Evolutionary conservation across 1,140 invertebrate genomes (phyloP).

Genomic region (Chymomyza costata): DNA sequence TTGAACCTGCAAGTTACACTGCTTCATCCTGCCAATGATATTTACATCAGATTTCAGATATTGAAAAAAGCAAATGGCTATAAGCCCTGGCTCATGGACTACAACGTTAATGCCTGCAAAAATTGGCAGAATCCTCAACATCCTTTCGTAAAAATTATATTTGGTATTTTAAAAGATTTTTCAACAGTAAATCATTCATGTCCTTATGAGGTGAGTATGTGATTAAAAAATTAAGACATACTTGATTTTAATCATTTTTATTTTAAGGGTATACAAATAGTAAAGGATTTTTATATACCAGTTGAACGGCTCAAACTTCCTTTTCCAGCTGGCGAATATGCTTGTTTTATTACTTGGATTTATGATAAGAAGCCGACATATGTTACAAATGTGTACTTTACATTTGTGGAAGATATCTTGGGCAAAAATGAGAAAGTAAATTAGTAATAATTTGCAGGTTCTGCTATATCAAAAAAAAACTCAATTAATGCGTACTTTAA

Average conservation of each 20-base stretch:
- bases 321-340: constrained; percentile 1
- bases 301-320: background rate
- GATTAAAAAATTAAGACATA: background rate
- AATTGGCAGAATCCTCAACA: background rate
- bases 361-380: constrained; percentile 1
- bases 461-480: too few relatives aligned
- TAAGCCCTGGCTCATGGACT: constrained; percentile 1
- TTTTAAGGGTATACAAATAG: background rate
- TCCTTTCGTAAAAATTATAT: background rate
- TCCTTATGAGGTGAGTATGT: constrained; percentile 15
- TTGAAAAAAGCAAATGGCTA: constrained; percentile 7
- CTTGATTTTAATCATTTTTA: background rate
- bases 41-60: constrained; percentile 7
- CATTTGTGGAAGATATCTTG: constrained; percentile 2
- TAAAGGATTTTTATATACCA: constrained; percentile 5
- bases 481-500: too few relatives aligned
- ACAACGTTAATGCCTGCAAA: background rate
- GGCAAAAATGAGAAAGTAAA: too few relatives aligned
- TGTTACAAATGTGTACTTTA: constrained; percentile 10
- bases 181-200: constrained; percentile 8
- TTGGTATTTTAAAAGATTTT: background rate
- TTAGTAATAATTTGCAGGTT: too few relatives aligned
- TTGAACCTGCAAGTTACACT: constrained; percentile 32
- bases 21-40: constrained; percentile 27
- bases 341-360: background rate